Base-by-base conservation (phyloP, 1,140 invertebrate genomes). In the Megalonaias nervosa region DNA sequence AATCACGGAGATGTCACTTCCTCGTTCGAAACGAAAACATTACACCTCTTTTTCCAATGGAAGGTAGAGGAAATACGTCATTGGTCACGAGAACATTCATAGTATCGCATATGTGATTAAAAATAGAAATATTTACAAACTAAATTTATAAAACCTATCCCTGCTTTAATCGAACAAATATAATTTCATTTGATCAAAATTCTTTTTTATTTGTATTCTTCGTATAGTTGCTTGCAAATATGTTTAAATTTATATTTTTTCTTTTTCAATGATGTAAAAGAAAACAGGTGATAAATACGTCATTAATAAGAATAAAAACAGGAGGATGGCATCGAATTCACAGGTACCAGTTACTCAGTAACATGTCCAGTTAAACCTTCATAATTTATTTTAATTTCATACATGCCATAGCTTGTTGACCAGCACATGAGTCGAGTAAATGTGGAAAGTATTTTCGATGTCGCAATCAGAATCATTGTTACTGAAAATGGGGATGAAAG, bases 11-110 rank as follows among this genome's bases (percentile, higher is more conserved):
- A 75, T 62, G 15, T 62, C 56, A 75, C 74, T 75, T 75, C 74
- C 74, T 75, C 14, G 56, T 31, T 19, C 70, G 61, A 26, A 69
- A 73, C 68, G 38, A 74, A 70, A 70, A 79, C 72, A 79, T 70
- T 74, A 74, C 67, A 74, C 77, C 71, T 79, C 77, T 79, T 74
- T 74, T 74, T 60, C 70, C 59, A 69, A 70, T 64, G 67, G 71
- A 71, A 79, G 71, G 74, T 69, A 67, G 71, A 69, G 71, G 67
- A 79, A 65, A 31, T 74, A 79, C 77, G 77, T 79, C 77, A 79
- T 74, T 17, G 58, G 77, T 79, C 77, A 79, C 77, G 77, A 79
- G 77, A 75, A 79, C 58, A 58, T 23, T 14, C 67, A 64, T 81
- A 75, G 38, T 31, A 48, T 62, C 38, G 16, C 21, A 23, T 15